Conservation (phyloP, 2,113 vertebrate genomes). For the Oncorhynchus keta region DNA sequence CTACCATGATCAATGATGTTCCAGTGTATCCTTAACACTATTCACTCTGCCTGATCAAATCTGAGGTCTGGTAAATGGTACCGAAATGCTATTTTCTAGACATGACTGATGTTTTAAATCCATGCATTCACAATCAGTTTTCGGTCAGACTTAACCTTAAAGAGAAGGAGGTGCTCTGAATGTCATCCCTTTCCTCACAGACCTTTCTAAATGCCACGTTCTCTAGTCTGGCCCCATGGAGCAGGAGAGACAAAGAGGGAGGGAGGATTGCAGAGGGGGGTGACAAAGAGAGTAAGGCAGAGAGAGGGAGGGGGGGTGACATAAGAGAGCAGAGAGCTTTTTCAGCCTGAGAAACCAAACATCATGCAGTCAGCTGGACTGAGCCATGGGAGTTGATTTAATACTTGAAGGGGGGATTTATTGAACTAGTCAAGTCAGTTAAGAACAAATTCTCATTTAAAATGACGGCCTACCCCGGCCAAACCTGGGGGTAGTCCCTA, state of each 20-base stretch:
- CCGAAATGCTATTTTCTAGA: slow-evolving; percentile 27
- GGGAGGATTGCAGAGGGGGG: background rate
- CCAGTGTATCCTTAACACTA: slow-evolving; percentile 24
- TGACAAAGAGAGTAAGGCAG: too few species aligned
- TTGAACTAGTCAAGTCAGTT: too few species aligned
- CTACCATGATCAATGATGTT: slow-evolving; percentile 37
- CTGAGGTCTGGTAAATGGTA: slow-evolving; percentile 40
- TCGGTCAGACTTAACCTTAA: slow-evolving; percentile 70
- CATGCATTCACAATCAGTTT: slow-evolving; percentile 55
- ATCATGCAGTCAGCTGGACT: slow-evolving; percentile 54
- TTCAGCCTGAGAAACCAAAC: slow-evolving; percentile 52
- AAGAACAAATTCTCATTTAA: too few species aligned
- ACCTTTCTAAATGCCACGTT: slow-evolving; percentile 75
- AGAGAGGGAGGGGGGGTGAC: slow-evolving; percentile 24
- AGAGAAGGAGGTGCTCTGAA: slow-evolving; percentile 65
- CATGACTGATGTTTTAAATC: slow-evolving; percentile 56
- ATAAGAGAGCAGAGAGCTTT: slow-evolving; percentile 27
- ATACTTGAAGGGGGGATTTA: slow-evolving; percentile 46
- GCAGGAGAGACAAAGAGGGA: slow-evolving; percentile 55
- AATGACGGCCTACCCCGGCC: too few species aligned
- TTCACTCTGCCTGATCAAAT: slow-evolving; percentile 1
- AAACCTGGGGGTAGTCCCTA: too few species aligned
- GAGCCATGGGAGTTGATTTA: slow-evolving; percentile 59
- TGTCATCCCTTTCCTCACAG: slow-evolving; percentile 67
- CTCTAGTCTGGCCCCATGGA: slow-evolving; percentile 63